Percentiles rank a stretch among this genome's conserved stretches.
Evolutionary conservation across 2,888 invertebrate genomes (phyloP).

Genomic region (Seira musarum): DNA sequence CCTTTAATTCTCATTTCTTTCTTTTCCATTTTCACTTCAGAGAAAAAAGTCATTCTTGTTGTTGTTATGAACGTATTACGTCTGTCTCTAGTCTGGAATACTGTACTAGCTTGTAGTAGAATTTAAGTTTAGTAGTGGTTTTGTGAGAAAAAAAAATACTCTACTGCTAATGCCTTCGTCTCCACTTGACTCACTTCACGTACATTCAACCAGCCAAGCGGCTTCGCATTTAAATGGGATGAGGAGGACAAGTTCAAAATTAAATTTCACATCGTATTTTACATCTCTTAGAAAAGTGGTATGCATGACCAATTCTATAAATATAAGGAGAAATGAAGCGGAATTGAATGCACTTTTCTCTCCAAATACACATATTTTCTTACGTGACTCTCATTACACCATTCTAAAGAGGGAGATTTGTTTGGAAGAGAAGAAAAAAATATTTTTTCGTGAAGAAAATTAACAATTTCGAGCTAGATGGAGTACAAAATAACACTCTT

Average conservation of each 20-base stretch:
- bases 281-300: constrained; percentile 40
- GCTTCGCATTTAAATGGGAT: not conserved
- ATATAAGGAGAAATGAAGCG: not conserved
- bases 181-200: too few relatives aligned
- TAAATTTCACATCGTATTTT: constrained; percentile 59
- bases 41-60: not conserved
- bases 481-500: constrained; percentile 1
- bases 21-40: not conserved
- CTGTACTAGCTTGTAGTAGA: too few relatives aligned
- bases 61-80: too few relatives aligned
- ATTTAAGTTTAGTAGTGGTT: too few relatives aligned
- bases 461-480: not conserved
- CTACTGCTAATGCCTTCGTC: too few relatives aligned
- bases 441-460: not conserved
- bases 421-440: not conserved
- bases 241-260: constrained; percentile 59
- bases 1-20: constrained; percentile 1
- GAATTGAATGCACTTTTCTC: not conserved
- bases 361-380: not conserved
- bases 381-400: too few relatives aligned
- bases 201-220: too few relatives aligned
- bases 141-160: too few relatives aligned
- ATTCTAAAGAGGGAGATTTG: not conserved
- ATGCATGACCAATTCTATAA: not conserved
- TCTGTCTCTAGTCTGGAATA: too few relatives aligned